Conservation (phyloP, 2,113 vertebrate species). For the Larimichthys crocea region DNA sequence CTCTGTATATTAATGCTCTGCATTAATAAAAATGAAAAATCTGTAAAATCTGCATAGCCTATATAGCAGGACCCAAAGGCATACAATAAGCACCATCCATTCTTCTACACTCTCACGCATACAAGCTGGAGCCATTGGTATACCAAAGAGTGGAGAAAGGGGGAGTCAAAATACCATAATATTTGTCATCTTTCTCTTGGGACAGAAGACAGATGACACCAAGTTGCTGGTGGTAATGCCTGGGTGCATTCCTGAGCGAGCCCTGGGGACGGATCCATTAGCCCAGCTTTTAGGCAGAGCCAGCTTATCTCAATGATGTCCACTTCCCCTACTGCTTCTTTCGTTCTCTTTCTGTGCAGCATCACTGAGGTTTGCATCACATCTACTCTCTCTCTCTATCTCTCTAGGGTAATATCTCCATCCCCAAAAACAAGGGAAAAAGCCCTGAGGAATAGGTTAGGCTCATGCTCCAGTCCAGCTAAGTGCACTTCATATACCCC, state of each 20-base stretch:
- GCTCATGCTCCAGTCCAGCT: constrained; percentile 18
- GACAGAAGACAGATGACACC: constrained; percentile 69
- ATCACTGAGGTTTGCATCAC: constrained; percentile 22
- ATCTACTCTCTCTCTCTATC: background rate
- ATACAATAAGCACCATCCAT: constrained; percentile 2
- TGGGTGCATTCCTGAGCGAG: constrained; percentile 61
- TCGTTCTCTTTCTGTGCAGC: constrained; percentile 17
- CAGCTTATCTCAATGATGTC: constrained; percentile 48
- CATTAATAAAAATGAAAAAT: background rate
- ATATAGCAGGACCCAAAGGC: background rate
- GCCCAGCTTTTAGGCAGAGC: constrained; percentile 26
- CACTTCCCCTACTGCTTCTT: constrained; percentile 19
- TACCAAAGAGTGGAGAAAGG: constrained; percentile 5
- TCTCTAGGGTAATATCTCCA: constrained; percentile 38
- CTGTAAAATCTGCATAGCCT: background rate
- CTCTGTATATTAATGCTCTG: background rate
- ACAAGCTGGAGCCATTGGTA: constrained; percentile 29
- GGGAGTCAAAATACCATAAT: constrained; percentile 24
- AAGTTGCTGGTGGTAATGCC: constrained; percentile 49
- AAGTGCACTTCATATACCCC: constrained; percentile 16
- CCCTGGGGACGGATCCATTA: constrained; percentile 70
- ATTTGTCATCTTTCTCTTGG: constrained; percentile 65
- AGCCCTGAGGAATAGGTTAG: constrained; percentile 5
- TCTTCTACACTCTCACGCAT: background rate
- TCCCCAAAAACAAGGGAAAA: constrained; percentile 1